Conservation (phyloP, 2,797 vertebrate species). For the Syndactyla subalaris region DNA sequence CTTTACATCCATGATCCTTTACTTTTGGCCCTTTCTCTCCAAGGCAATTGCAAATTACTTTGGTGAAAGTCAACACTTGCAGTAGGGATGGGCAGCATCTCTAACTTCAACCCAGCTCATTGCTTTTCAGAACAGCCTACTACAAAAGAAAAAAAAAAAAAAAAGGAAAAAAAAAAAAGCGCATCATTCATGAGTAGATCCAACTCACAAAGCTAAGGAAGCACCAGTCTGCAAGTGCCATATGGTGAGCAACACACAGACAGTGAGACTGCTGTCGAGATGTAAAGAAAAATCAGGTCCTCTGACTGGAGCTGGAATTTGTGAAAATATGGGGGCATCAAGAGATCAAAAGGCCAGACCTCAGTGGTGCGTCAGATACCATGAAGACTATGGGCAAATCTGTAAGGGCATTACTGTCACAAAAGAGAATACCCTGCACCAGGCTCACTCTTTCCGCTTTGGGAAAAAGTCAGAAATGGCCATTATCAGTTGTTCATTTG, state of each 20-base stretch:
- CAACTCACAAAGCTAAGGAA: background rate
- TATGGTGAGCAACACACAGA: background rate
- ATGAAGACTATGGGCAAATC: background rate
- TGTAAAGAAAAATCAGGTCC: background rate
- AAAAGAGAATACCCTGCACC: background rate
- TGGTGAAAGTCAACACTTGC: background rate
- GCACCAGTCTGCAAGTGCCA: background rate
- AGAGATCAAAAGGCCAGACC: background rate
- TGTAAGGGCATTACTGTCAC: background rate
- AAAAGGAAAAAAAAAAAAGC: background rate
- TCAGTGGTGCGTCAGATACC: background rate
- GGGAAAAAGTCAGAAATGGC: background rate
- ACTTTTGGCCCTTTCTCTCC: background rate
- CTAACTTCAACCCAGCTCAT: background rate
- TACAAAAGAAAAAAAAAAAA: too few relatives aligned
- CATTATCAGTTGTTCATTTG: background rate
- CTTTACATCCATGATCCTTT: background rate
- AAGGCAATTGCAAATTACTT: background rate
- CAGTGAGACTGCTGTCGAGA: rapidly evolving
- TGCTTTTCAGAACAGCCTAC: background rate
- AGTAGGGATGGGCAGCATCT: background rate
- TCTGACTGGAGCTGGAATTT: background rate
- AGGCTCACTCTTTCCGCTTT: background rate
- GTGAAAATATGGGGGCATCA: background rate
- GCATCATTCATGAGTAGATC: background rate